Conservation (phyloP, 2,113 vertebrate genomes). For the Arvicanthis niloticus region DNA sequence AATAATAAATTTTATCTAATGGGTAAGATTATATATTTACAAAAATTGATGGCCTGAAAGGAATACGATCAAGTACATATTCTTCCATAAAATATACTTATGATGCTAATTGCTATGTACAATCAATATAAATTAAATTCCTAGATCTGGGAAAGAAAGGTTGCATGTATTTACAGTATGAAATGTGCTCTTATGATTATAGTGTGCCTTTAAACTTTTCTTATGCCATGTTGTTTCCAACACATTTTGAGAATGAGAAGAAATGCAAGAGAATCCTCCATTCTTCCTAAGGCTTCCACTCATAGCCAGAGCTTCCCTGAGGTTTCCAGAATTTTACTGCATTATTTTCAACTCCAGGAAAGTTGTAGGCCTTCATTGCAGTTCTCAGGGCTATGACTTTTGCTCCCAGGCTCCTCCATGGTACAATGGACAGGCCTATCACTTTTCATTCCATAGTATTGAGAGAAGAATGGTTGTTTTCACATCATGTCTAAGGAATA, state of each 20-base stretch:
- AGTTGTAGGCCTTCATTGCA: neutral
- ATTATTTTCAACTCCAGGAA: neutral
- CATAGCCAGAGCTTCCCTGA: neutral
- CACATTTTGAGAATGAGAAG: neutral
- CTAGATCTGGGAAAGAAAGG: neutral
- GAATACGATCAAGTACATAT: neutral
- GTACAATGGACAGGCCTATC: neutral
- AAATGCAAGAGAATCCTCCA: neutral
- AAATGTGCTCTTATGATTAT: neutral
- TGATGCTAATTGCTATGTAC: neutral
- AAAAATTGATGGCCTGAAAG: too few species aligned
- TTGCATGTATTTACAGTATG: neutral
- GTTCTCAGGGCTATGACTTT: neutral
- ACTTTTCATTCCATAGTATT: fast-evolving
- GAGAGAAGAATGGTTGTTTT: neutral
- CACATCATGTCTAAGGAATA: neutral
- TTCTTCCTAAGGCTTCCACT: neutral
- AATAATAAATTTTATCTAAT: too few species aligned
- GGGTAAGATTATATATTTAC: neutral
- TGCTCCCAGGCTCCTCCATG: neutral
- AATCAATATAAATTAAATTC: neutral
- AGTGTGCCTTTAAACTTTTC: neutral
- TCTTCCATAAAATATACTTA: neutral
- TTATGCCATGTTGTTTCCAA: neutral
- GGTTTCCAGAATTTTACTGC: neutral